Percentiles rank a stretch among this genome's conserved stretches.
phyloP scores from a whole-genome alignment of 2,113 vertebrate species.

The Sinosuthora webbiana region DNA sequence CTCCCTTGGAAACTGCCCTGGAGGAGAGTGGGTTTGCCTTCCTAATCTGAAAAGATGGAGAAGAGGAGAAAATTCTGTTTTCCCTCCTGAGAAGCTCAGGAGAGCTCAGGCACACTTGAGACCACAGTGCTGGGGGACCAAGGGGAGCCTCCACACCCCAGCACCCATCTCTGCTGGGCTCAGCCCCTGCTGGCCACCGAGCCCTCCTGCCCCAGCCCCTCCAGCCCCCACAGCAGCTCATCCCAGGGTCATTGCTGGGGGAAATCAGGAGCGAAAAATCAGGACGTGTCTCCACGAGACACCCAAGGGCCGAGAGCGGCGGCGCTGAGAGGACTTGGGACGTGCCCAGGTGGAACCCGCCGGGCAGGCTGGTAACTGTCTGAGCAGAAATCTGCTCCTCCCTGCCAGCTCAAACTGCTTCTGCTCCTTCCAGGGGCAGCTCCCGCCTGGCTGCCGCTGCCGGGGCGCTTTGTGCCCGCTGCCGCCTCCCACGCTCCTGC shows the following conservation, averaged over 20 bases:
- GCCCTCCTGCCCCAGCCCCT: neutral
- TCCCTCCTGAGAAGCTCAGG: neutral
- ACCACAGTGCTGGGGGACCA: fast-evolving
- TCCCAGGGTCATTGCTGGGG: neutral
- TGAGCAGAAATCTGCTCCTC: neutral
- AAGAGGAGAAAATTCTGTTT: neutral
- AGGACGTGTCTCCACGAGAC: fast-evolving
- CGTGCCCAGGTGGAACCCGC: neutral
- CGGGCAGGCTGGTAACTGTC: neutral
- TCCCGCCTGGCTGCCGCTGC: neutral
- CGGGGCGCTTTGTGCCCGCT: neutral
- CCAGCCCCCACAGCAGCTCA: neutral
- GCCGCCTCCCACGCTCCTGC: neutral
- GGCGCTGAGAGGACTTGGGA: neutral
- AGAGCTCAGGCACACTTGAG: fast-evolving
- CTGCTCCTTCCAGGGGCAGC: neutral
- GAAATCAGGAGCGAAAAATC: fast-evolving
- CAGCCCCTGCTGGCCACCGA: neutral
- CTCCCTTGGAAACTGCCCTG: neutral
- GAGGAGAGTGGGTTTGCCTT: neutral
- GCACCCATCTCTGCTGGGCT: neutral
- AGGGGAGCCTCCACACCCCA: neutral
- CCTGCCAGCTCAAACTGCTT: neutral
- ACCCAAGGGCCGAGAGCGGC: fast-evolving
- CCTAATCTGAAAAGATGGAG: neutral